Evolutionary conservation across 2,888 invertebrate genomes (phyloP), one percentile per base, ranked within the genome.

Genomic region (Margaritifera margaritifera): DNA sequence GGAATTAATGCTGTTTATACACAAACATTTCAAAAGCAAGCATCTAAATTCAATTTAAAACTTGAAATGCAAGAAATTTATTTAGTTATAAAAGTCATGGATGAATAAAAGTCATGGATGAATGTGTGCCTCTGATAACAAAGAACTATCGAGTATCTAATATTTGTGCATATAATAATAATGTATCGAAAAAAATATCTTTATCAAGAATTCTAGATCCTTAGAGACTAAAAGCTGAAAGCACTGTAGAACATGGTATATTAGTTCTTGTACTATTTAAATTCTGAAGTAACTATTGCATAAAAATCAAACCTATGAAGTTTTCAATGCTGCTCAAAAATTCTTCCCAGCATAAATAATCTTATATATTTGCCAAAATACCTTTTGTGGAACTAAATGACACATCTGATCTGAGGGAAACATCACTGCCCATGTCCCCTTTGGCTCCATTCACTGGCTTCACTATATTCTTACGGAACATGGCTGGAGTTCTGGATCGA

Each of bases 351-450:
- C 25, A 22, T 20, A 55, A 55, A 25, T 42, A 50, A 22, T 56
- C 11, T 25, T 3, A 19, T 31, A 5, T 20, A 42, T 50, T 25
- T 51, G 55, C 6, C 25, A 18, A 62, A 6, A 20, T 62, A 68
- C 68, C 70, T 71, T 53, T 74, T 25, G 68, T 62, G 25, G 72
- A 68, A 25, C 42, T 42, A 42, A 42, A 42, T 42, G 82, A 82
- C 20, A 69, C 51, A 57, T 77, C 77, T 3, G 81, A 80, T 57
- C 72, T 73, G 4, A 83, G 69, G 20, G 83, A 83, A 15, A 77
- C 79, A 55, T 75, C 64, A 73, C 83, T 83, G 1, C 81, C 83
- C 77, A 78, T 78, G 24, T 64, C 18, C 66, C 63, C 53, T 19
- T 24, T 8, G 50, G 27, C 62, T 25, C 59, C 58, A 20, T 59